These are phyloP conservation scores for Daboia siamensis DNA, from an alignment of 2,113 vertebrate genomes.

Conservation along the genomic window DNA sequence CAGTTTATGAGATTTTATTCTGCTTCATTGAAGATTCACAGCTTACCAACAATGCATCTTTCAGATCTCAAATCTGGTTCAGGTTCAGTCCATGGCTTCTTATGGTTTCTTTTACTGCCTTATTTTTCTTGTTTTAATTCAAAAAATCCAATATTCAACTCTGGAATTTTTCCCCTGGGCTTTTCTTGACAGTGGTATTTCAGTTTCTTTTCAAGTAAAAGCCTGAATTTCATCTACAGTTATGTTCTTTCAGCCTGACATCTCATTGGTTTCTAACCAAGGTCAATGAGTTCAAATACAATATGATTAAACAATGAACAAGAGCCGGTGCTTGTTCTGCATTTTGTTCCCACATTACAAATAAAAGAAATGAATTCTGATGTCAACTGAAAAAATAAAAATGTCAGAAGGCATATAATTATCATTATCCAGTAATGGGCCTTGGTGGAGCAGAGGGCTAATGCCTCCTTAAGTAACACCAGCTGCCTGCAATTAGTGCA, in stretches of 20 bases:
- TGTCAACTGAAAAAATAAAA: background rate
- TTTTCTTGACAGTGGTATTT: background rate
- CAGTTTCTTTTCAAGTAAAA: background rate
- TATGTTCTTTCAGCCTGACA: background rate
- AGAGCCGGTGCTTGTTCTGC: background rate
- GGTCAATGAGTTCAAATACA: background rate
- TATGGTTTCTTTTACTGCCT: background rate
- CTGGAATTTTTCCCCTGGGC: background rate
- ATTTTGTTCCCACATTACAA: background rate
- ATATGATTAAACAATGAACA: background rate
- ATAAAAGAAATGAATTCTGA: background rate
- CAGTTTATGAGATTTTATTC: background rate
- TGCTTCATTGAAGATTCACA: background rate
- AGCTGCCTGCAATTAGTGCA: too few species aligned
- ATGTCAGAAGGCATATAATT: background rate
- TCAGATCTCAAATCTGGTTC: background rate
- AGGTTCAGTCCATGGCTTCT: background rate
- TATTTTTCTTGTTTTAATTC: background rate
- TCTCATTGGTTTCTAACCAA: background rate
- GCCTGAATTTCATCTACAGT: background rate
- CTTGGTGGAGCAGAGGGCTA: too few species aligned
- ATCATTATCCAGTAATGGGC: background rate
- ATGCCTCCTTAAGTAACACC: too few species aligned
- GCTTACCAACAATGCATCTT: background rate
- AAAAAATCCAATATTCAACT: background rate